phyloP scores from a whole-genome alignment of 2,888 invertebrate genomes.

The Gordius sp. region DNA sequence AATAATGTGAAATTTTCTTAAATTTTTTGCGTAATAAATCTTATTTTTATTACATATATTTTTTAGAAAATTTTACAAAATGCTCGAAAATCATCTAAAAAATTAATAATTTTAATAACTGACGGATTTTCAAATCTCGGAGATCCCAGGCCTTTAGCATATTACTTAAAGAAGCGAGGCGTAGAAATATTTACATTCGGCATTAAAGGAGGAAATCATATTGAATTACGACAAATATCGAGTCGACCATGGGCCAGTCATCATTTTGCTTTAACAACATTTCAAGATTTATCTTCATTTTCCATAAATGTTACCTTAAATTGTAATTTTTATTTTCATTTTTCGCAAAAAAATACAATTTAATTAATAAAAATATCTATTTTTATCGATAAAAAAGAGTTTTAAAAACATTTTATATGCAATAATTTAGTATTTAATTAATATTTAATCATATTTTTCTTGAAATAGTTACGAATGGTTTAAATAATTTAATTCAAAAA shows the following conservation, averaged over 20 bases:
- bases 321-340: neutral
- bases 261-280: neutral
- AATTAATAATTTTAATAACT: neutral
- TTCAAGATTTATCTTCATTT: neutral
- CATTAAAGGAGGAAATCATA: neutral
- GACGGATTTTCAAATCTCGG: slow-evolving; percentile 1
- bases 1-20: neutral
- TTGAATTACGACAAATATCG: slow-evolving; percentile 3
- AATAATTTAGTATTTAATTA: neutral
- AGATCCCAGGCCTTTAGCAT: neutral
- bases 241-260: neutral
- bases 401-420: neutral
- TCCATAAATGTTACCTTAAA: neutral
- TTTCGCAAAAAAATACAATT: neutral
- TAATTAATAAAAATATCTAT: neutral
- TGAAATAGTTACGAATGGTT: neutral
- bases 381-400: neutral
- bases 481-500: neutral
- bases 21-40: too few relatives aligned
- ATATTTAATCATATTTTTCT: neutral
- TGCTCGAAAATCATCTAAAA: neutral
- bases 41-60: too few relatives aligned
- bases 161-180: neutral
- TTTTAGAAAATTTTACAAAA: slow-evolving; percentile 9
- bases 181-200: slow-evolving; percentile 6